These are phyloP conservation scores for Anoura caudifer DNA, from an alignment of 2,113 vertebrate genomes.

Conservation along the genomic window DNA sequence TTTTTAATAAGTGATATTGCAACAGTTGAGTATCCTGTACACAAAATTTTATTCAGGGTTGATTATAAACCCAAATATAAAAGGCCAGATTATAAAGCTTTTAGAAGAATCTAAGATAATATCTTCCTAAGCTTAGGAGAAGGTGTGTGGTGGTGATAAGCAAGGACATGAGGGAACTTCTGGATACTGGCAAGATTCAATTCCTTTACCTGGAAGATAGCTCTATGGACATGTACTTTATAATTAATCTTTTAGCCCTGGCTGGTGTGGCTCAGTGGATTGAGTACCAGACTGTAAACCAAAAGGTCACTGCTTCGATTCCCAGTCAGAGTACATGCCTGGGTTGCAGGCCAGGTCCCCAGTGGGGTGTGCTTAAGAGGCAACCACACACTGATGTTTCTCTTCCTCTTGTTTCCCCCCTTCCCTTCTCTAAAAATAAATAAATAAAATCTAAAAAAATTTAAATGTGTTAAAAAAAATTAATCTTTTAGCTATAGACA, in stretches of 20 bases:
- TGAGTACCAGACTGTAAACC: too few relatives aligned
- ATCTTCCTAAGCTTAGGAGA: neutral
- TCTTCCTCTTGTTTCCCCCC: too few relatives aligned
- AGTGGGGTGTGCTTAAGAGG: too few relatives aligned
- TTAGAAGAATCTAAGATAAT: neutral
- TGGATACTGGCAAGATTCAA: neutral
- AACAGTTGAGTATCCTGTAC: neutral
- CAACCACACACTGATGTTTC: too few relatives aligned
- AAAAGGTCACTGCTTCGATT: too few relatives aligned
- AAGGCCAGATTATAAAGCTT: neutral
- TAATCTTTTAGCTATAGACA: neutral
- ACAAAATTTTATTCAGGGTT: neutral
- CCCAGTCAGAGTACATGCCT: too few relatives aligned
- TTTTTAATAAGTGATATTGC: neutral
- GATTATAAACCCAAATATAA: neutral
- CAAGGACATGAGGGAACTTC: neutral
- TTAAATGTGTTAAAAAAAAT: neutral
- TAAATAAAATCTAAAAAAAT: too few relatives aligned
- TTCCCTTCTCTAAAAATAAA: too few relatives aligned
- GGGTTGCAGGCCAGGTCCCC: too few relatives aligned
- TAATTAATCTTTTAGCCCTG: neutral
- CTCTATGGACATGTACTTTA: accelerated
- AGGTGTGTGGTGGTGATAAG: neutral
- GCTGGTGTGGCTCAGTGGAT: too few relatives aligned
- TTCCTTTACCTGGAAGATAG: neutral